Base-by-base conservation (phyloP, 2,888 invertebrate genomes). In the Cosmopolites sordidus region DNA sequence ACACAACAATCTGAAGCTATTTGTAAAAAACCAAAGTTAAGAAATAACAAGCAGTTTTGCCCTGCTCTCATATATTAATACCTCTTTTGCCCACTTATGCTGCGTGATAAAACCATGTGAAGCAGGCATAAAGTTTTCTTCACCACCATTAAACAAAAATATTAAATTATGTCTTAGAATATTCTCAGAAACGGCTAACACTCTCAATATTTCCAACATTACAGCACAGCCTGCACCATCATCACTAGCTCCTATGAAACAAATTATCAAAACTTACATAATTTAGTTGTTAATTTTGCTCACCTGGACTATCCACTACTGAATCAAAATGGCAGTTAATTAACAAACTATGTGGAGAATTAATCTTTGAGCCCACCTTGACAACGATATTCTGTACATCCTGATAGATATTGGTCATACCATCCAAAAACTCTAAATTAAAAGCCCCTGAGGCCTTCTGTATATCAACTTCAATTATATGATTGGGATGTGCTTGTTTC, bases 81-180 rank as follows among this genome's bases (percentile, higher is more conserved):
- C 77, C 60, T 83, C 76, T 60, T 78, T 76, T 0, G 89, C 86
- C 92, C 92, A 92, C 62, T 76, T 81, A 75, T 96, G 95, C 66
- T 87, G 83, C 2, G 92, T 92, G 69, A 95, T 87, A 75, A 94
- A 94, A 37, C 90, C 94, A 78, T 95, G 94, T 51, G 92, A 88
- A 9, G 84, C 87, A 79, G 90, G 89, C 75, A 92, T 78, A 69
- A 92, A 83, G 76, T 90, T 92, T 77, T 94, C 94, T 76, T 94
- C 93, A 46, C 92, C 94, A 56, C 92, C 92, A 75, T 93, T 93
- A 73, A 93, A 89, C 59, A 92, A 79, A 74, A 92, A 86, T 60
- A 94, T 79, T 58, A 90, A 81, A 73, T 85, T 86, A 75, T 89
- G 86, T 47, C 80, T 79, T 58, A 92, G 78, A 60, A 84, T 78